These are phyloP conservation scores for Ashinkailepas kermadecensis DNA, from an alignment of 2,888 invertebrate genomes.

Conservation along the genomic window DNA sequence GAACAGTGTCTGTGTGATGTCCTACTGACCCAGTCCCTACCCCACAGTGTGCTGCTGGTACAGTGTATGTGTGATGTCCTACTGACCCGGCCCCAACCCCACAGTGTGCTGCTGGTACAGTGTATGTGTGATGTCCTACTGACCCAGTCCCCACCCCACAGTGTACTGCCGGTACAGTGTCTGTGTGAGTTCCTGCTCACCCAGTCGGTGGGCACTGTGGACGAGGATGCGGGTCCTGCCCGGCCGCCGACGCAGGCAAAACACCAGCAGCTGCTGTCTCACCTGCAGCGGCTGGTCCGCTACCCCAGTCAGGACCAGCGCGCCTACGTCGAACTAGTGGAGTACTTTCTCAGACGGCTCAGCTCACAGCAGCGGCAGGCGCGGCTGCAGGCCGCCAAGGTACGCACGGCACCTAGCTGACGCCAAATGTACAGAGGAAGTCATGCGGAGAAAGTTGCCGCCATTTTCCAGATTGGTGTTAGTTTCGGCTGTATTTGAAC, in stretches of 20 bases:
- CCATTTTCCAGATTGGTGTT: too few relatives aligned
- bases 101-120: too few relatives aligned
- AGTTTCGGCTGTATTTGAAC: too few relatives aligned
- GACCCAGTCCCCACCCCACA: not conserved
- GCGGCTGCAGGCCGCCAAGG: constrained; percentile 58
- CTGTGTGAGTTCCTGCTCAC: constrained; percentile 86
- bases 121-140: not conserved
- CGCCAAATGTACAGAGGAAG: too few relatives aligned
- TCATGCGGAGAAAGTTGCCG: too few relatives aligned
- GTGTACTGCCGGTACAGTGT: constrained; percentile 80
- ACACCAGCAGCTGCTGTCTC: constrained; percentile 63
- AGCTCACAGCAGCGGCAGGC: constrained; percentile 72
- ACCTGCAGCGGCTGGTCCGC: constrained; percentile 54
- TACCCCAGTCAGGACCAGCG: constrained; percentile 44
- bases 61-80: constrained; percentile 83
- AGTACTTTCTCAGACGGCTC: constrained; percentile 77
- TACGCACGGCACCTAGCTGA: not conserved
- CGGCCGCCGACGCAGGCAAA: constrained; percentile 60
- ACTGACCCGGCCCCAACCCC: not conserved
- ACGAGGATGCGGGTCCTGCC: constrained; percentile 46
- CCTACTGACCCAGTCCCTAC: not conserved
- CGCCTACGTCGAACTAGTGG: constrained; percentile 73
- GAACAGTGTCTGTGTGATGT: not conserved
- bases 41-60: constrained; percentile 59
- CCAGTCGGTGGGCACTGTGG: constrained; percentile 27